Evolutionary conservation across 92 coral and sea anemone genomes (phyloP).

Genomic region (Phenganax stokvisi): DNA sequence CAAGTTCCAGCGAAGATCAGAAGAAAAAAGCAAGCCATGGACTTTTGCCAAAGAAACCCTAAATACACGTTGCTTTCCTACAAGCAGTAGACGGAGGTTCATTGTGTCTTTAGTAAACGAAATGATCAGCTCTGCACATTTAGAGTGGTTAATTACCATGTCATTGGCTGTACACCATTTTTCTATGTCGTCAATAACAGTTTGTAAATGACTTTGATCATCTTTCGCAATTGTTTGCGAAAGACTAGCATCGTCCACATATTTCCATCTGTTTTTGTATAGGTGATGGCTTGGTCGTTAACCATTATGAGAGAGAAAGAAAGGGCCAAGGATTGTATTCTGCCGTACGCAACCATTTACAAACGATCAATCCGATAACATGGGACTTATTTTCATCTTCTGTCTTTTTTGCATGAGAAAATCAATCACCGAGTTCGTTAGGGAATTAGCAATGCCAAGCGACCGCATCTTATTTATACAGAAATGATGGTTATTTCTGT

Average conservation of each 20-base stretch:
- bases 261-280: constrained; percentile 8
- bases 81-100: not conserved
- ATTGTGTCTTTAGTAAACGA: not conserved
- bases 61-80: constrained; percentile 9
- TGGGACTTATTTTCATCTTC: constrained; percentile 8
- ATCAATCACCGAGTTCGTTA: constrained; percentile 26
- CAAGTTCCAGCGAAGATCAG: constrained; percentile 38
- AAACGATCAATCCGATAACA: not conserved
- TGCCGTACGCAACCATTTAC: not conserved
- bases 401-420: constrained; percentile 28
- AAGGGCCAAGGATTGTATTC: constrained; percentile 3
- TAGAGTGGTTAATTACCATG: not conserved
- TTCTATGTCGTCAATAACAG: not conserved
- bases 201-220: constrained; percentile 34
- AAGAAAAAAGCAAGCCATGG: not conserved
- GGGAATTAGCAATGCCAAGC: constrained; percentile 4
- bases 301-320: constrained; percentile 9
- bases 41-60: constrained; percentile 22
- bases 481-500: too few relatives aligned
- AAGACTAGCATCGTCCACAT: constrained; percentile 3
- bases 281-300: not conserved
- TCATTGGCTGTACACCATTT: constrained; percentile 6
- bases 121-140: constrained; percentile 34
- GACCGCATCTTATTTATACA: not conserved
- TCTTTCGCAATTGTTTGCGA: constrained; percentile 18